Conservation (phyloP, 2,113 vertebrate genomes). For the Cynocephalus volans region DNA sequence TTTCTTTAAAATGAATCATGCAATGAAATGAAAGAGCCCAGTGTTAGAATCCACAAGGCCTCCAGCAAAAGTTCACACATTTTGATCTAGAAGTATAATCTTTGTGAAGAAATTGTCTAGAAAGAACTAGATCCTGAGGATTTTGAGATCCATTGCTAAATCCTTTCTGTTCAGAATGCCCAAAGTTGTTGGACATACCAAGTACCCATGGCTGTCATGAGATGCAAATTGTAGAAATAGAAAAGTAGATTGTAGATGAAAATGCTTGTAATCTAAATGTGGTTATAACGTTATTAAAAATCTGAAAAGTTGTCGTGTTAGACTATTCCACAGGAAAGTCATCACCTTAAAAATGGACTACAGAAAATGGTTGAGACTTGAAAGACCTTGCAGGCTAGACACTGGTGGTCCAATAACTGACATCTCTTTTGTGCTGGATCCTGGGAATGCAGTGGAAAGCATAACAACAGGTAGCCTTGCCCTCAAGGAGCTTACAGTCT, state of each 20-base stretch:
- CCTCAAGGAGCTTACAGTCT: background rate
- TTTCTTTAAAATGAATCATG: slow-evolving; percentile 76
- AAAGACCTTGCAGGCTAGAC: background rate
- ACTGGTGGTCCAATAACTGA: background rate
- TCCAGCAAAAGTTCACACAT: slow-evolving; percentile 62
- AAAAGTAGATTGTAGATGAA: background rate
- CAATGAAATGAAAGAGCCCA: slow-evolving; percentile 62
- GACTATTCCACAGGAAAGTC: background rate
- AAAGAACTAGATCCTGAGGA: slow-evolving; percentile 19
- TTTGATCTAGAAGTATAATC: slow-evolving; percentile 10
- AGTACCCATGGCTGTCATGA: background rate
- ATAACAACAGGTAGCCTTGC: background rate
- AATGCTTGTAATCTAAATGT: background rate
- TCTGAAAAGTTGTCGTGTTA: background rate
- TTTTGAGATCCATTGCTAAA: background rate
- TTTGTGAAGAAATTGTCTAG: background rate
- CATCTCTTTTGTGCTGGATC: background rate
- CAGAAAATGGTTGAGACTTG: background rate
- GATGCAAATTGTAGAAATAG: background rate
- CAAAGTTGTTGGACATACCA: background rate
- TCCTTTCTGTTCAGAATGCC: background rate
- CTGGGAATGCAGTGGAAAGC: background rate
- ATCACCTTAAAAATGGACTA: background rate
- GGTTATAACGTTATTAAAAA: slow-evolving; percentile 18
- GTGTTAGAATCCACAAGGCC: slow-evolving; percentile 39